These are phyloP conservation scores for Aptenodytes patagonicus DNA, from an alignment of 2,113 vertebrate species.

Conservation along the genomic window DNA sequence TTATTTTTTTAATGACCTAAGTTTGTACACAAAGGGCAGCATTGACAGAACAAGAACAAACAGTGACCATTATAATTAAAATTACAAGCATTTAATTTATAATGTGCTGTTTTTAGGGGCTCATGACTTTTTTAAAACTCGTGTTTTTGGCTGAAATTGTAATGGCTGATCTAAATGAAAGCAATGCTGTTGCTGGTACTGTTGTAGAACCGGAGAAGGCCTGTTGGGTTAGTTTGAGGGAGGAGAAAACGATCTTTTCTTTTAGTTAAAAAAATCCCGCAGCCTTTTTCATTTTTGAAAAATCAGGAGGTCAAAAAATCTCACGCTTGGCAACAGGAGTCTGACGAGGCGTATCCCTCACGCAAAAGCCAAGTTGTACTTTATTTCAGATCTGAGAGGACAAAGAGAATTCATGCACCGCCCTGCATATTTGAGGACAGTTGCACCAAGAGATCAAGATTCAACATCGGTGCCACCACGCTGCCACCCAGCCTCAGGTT, in stretches of 20 bases:
- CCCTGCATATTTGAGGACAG: not conserved
- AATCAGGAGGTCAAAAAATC: not conserved
- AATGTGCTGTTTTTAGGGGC: not conserved
- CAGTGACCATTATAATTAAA: not conserved
- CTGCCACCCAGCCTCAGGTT: not conserved
- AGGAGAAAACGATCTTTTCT: not conserved
- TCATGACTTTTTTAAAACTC: not conserved
- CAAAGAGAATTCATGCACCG: fast-evolving
- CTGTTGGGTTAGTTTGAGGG: not conserved
- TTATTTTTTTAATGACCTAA: not conserved
- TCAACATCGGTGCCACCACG: fast-evolving
- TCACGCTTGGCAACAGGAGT: not conserved
- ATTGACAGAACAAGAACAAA: not conserved
- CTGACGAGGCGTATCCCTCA: not conserved
- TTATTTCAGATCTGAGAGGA: not conserved
- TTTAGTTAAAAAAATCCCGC: not conserved
- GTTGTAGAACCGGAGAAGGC: not conserved
- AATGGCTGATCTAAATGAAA: not conserved
- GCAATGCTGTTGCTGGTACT: not conserved
- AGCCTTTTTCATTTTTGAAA: not conserved
- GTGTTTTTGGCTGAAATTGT: not conserved
- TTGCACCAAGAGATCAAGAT: not conserved
- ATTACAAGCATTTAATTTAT: not conserved
- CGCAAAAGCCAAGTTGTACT: not conserved
- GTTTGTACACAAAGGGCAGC: not conserved